These are phyloP conservation scores for Gadopsis marmoratus DNA, from an alignment of 2,797 vertebrate genomes.

Conservation along the genomic window DNA sequence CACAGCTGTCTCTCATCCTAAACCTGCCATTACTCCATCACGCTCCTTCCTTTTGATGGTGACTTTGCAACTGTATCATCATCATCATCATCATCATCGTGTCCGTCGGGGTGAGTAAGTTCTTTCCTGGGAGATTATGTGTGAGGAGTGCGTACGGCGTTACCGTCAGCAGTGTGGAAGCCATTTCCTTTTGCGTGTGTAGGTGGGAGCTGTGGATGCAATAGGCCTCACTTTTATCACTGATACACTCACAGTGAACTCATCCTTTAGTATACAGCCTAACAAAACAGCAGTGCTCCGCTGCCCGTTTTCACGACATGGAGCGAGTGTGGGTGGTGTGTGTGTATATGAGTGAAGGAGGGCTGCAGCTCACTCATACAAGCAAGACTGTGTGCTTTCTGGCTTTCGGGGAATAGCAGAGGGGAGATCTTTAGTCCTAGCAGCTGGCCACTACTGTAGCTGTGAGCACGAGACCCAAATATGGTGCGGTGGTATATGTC, in stretches of 20 bases:
- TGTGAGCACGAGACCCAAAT: constrained; percentile 75
- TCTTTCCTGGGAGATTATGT: constrained; percentile 21
- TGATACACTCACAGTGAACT: constrained; percentile 67
- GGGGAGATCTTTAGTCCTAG: constrained; percentile 69
- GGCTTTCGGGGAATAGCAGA: constrained; percentile 59
- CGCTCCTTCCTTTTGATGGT: constrained; percentile 67
- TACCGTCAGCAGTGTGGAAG: not conserved
- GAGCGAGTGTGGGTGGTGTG: constrained; percentile 71
- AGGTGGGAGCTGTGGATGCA: constrained; percentile 57
- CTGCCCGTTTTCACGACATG: constrained; percentile 61
- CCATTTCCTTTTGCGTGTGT: constrained; percentile 44
- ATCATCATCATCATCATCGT: constrained; percentile 55
- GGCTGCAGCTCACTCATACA: constrained; percentile 45
- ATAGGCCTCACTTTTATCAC: constrained; percentile 52
- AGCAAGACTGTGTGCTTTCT: constrained; percentile 58
- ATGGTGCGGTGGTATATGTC: constrained; percentile 75
- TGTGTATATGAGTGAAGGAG: constrained; percentile 59
- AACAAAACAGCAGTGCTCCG: constrained; percentile 61
- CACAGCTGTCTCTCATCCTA: constrained; percentile 76
- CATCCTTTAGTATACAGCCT: constrained; percentile 63
- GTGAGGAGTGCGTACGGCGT: not conserved
- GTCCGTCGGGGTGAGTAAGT: constrained; percentile 39
- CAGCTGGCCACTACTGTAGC: constrained; percentile 76
- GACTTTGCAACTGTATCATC: constrained; percentile 60
- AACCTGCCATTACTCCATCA: constrained; percentile 75